These are phyloP conservation scores for Aphidoletes aphidimyza DNA, from an alignment of 2,888 invertebrate species.

Conservation along the genomic window DNA sequence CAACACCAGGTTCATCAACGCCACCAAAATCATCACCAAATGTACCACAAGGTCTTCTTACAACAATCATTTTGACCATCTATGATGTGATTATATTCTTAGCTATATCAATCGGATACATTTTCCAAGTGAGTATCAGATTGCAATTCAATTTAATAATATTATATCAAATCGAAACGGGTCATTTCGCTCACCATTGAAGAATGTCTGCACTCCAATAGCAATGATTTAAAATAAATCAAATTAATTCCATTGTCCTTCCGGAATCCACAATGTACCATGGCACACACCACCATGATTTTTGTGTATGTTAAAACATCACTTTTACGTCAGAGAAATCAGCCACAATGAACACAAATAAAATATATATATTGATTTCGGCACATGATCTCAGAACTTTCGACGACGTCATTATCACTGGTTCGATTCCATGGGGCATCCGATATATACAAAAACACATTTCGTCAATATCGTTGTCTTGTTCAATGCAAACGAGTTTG, in stretches of 20 bases:
- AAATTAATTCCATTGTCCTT: no score
- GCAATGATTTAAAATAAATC: no score
- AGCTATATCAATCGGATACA: slow-evolving; percentile 64
- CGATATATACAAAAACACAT: neutral
- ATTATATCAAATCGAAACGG: neutral
- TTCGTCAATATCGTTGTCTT: neutral
- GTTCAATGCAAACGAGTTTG: slow-evolving; percentile 47
- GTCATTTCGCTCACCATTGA: no score
- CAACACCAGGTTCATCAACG: neutral
- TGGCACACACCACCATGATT: no score
- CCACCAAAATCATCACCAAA: neutral
- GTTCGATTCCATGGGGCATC: neutral
- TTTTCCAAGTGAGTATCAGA: slow-evolving; percentile 61
- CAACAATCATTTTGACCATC: slow-evolving; percentile 58
- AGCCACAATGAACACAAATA: neutral
- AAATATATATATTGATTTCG: neutral
- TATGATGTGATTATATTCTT: slow-evolving; percentile 64
- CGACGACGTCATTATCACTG: slow-evolving; percentile 35
- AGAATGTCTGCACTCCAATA: no score
- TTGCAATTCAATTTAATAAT: no score
- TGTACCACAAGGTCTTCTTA: neutral
- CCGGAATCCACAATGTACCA: no score
- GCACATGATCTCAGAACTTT: slow-evolving; percentile 25
- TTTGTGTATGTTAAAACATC: neutral
- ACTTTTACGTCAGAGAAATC: slow-evolving; percentile 3